Evolutionary conservation across 2,797 vertebrate species (phyloP).

Genomic region (Euthynnus affinis): DNA sequence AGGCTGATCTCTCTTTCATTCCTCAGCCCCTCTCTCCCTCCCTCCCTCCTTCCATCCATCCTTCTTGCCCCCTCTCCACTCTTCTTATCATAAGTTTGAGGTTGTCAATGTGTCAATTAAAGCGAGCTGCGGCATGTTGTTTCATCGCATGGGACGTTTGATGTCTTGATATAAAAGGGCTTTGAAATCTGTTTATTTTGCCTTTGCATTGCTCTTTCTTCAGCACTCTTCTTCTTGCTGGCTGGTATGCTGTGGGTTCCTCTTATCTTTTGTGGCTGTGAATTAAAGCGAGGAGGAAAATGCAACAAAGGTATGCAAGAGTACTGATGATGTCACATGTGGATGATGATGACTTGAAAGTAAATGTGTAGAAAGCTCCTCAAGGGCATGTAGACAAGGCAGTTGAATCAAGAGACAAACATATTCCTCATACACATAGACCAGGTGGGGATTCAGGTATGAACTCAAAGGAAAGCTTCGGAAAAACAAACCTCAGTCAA

Average conservation of each 20-base stretch:
- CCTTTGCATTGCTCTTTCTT: slow-evolving; percentile 62
- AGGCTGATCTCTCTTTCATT: slow-evolving; percentile 74
- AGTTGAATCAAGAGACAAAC: slow-evolving; percentile 36
- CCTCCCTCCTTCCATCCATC: slow-evolving; percentile 46
- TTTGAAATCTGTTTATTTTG: slow-evolving; percentile 81
- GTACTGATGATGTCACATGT: slow-evolving; percentile 65
- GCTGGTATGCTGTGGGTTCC: slow-evolving; percentile 54
- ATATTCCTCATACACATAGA: background rate
- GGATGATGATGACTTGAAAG: slow-evolving; percentile 59
- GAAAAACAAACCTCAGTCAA: background rate
- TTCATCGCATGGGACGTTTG: slow-evolving; percentile 69
- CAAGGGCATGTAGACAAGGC: slow-evolving; percentile 43
- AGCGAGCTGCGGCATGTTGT: slow-evolving; percentile 68
- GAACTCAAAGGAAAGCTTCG: background rate
- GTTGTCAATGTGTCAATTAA: slow-evolving; percentile 82
- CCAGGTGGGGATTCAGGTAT: slow-evolving; percentile 2
- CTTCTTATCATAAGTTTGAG: slow-evolving; percentile 76
- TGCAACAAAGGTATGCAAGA: slow-evolving; percentile 60
- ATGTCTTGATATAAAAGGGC: slow-evolving; percentile 76
- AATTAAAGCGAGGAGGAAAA: slow-evolving; percentile 62
- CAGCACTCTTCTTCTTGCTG: slow-evolving; percentile 41
- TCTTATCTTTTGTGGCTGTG: slow-evolving; percentile 70
- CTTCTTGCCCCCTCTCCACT: slow-evolving; percentile 52
- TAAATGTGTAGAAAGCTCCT: slow-evolving; percentile 36
- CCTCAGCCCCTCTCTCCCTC: slow-evolving; percentile 22